A percentile compares a stretch with the other conserved stretches of the same genome.
These are phyloP conservation scores for Etia nguti DNA, from an alignment of 2,113 vertebrate species.

Conservation along the genomic window DNA sequence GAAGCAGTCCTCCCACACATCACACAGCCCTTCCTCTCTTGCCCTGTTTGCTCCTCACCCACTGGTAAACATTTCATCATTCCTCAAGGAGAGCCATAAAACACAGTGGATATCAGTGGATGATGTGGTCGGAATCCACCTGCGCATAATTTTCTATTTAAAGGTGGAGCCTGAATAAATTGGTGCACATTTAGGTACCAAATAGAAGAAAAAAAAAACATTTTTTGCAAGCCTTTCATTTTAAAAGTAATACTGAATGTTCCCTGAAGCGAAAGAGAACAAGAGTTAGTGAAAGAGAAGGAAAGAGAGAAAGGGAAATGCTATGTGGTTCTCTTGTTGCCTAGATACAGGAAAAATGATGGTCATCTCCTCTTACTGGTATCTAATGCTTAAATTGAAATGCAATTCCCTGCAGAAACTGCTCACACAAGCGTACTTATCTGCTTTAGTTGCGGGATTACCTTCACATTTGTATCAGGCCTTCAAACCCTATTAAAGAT, in stretches of 20 bases:
- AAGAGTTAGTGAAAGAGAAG: constrained; percentile 1
- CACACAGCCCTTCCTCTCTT: background rate
- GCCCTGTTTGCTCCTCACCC: constrained; percentile 39
- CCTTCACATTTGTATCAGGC: background rate
- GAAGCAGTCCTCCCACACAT: constrained; percentile 31
- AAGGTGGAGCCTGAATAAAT: background rate
- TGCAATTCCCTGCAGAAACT: background rate
- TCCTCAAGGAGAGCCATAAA: constrained; percentile 65
- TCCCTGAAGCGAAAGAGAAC: constrained; percentile 3
- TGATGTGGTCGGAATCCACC: constrained; percentile 7
- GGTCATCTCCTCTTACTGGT: constrained; percentile 25
- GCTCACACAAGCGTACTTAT: background rate
- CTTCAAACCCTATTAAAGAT: background rate
- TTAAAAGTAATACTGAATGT: constrained; percentile 9
- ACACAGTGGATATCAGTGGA: constrained; percentile 1
- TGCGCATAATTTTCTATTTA: background rate
- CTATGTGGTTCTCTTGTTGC: constrained; percentile 63
- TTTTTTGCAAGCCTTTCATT: constrained; percentile 1
- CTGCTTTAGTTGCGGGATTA: background rate
- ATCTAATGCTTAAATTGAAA: constrained; percentile 29
- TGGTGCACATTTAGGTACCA: background rate
- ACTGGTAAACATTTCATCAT: constrained; percentile 67
- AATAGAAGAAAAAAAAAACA: background rate
- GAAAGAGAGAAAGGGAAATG: background rate
- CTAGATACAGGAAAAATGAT: constrained; percentile 48